These are phyloP conservation scores for Xenus cinereus DNA, from an alignment of 2,113 vertebrate genomes.

Conservation along the genomic window DNA sequence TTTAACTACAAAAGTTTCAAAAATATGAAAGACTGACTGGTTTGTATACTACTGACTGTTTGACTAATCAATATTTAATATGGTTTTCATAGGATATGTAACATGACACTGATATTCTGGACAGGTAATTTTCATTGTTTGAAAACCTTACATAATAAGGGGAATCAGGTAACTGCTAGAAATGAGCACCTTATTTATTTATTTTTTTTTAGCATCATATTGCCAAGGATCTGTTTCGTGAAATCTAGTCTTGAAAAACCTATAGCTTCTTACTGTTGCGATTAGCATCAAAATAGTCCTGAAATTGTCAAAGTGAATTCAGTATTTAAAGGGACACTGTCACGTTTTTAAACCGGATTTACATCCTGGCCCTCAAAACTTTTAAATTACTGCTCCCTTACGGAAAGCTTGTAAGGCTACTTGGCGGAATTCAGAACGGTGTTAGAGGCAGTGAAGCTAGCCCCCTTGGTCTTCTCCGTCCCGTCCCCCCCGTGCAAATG, in stretches of 20 bases:
- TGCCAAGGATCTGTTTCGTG: slow-evolving; percentile 50
- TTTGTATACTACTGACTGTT: slow-evolving; percentile 56
- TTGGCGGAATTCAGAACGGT: neutral
- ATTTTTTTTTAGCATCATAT: slow-evolving; percentile 8
- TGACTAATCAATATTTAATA: slow-evolving; percentile 73
- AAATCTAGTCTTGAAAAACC: neutral
- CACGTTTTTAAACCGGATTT: neutral
- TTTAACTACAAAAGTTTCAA: slow-evolving; percentile 27
- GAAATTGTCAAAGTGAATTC: neutral
- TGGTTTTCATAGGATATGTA: slow-evolving; percentile 75
- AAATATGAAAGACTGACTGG: slow-evolving; percentile 50
- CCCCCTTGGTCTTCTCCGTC: neutral
- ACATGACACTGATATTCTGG: slow-evolving; percentile 76
- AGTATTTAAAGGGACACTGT: slow-evolving; percentile 57
- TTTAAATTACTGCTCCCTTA: neutral
- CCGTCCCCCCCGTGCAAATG: slow-evolving; percentile 1
- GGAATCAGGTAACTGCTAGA: slow-evolving; percentile 68
- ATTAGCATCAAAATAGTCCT: neutral
- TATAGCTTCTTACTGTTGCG: neutral
- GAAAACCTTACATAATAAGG: slow-evolving; percentile 61
- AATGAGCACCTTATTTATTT: slow-evolving; percentile 57
- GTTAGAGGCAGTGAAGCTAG: neutral
- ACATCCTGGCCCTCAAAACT: neutral
- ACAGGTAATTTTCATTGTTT: slow-evolving; percentile 72
- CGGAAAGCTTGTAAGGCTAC: neutral